Conservation (phyloP, 53 echinoderm and acorn worm species). For the Pentamera pediparva region DNA sequence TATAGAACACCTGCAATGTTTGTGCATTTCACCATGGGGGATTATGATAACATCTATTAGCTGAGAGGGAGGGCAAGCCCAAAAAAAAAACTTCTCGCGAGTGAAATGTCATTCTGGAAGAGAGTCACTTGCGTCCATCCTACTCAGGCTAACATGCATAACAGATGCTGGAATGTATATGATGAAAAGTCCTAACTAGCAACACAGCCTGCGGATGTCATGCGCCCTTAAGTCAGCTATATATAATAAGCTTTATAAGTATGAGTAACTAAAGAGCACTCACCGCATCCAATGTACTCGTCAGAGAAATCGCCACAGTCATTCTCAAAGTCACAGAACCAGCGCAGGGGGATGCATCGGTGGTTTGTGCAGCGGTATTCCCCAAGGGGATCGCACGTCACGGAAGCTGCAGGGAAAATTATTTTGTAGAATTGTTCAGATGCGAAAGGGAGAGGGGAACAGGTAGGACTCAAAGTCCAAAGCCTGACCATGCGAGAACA, state of each 20-base stretch:
- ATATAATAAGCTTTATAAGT: neutral
- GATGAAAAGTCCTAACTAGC: neutral
- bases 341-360: slow-evolving; percentile 35
- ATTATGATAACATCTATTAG: too few relatives aligned
- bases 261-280: too few relatives aligned
- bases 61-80: too few relatives aligned
- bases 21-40: too few relatives aligned
- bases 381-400: slow-evolving; percentile 54
- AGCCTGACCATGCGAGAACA: neutral
- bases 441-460: neutral
- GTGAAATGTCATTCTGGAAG: too few relatives aligned
- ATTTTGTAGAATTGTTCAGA: neutral
- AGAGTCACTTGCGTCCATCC: too few relatives aligned
- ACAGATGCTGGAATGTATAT: neutral
- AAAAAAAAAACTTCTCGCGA: too few relatives aligned
- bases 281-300: slow-evolving; percentile 21
- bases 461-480: neutral
- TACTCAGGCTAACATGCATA: neutral
- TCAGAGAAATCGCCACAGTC: slow-evolving; percentile 40
- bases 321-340: slow-evolving; percentile 27
- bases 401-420: slow-evolving; percentile 26
- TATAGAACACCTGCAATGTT: too few relatives aligned
- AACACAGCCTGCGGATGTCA: neutral
- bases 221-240: neutral
- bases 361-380: slow-evolving; percentile 50